Evolutionary conservation across 2,888 invertebrate species (phyloP), one percentile per base, ranked within the genome.

Genomic region (Heteropelma amictum): DNA sequence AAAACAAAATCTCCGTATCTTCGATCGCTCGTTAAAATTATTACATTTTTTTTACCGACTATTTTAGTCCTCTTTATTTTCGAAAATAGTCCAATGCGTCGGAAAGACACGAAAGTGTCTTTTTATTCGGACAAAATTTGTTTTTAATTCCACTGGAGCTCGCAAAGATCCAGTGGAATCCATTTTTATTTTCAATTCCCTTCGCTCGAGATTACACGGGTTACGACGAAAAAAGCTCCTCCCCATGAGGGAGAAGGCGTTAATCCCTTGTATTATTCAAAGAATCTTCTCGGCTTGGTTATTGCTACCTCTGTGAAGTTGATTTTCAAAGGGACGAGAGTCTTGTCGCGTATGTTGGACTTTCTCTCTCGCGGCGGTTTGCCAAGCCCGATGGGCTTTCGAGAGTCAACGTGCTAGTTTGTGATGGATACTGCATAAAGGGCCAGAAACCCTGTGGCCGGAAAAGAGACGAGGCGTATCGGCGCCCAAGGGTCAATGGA

Each of bases 241-340:
- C 45, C 56, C 60, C 35, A 26, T 40, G 60, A 38, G 54, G 63
- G 73, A 68, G 74, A 74, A 79, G 70, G 64, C 78, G 78, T 79
- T 79, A 80, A 79, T 80, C 80, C 78, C 79, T 70, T 79, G 77
- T 77, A 79, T 81, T 81, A 81, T 81, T 80, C 80, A 81, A 68
- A 58, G 73, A 65, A 53, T 76, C 76, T n/a, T 76, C 76, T 67
- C 42, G 42, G 65, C 68, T 68, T 21, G 8, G 67, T 40, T 53
- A 56, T 64, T 56, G 49, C 65, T 51, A 5, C 30, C 40, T 58
- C 53, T 28, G 26, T 17, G 14, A 53, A 60, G 35, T 56, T 47
- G 12, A 42, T 56, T 64, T 64, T 45, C 64, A 77, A 68, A 67
- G 71, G 69, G 58, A 40, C 61, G 42, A 53, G 38, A 28, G 7